These are phyloP conservation scores for Verasper variegatus DNA, from an alignment of 2,113 vertebrate species.

Conservation along the genomic window DNA sequence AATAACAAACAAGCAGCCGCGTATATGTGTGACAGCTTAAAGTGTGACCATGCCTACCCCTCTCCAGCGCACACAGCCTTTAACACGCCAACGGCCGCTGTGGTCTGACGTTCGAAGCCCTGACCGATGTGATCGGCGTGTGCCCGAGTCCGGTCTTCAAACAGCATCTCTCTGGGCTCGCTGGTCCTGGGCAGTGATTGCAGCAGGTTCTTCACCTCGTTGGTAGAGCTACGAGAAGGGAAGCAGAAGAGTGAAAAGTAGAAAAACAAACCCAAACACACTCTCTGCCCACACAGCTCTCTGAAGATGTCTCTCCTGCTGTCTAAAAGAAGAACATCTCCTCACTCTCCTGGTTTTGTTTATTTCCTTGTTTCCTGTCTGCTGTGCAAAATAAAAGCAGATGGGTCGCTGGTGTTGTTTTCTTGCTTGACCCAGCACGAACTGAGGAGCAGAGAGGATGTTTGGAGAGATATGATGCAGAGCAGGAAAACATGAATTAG, in stretches of 20 bases:
- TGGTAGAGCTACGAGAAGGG: slow-evolving; percentile 88
- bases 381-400: background rate
- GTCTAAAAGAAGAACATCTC: slow-evolving; percentile 17
- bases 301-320: background rate
- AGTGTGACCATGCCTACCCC: slow-evolving; percentile 77
- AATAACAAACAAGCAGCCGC: slow-evolving; percentile 11
- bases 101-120: slow-evolving; percentile 95
- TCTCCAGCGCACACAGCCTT: slow-evolving; percentile 90
- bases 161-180: slow-evolving; percentile 96
- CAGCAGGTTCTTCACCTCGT: slow-evolving; percentile 99
- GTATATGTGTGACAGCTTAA: background rate
- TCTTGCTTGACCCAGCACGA: too few relatives aligned
- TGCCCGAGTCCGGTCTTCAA: slow-evolving; percentile 95
- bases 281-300: slow-evolving; percentile 1
- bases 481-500: too few relatives aligned
- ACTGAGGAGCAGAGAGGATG: too few relatives aligned
- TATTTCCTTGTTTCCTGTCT: slow-evolving; percentile 25
- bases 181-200: slow-evolving; percentile 98
- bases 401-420: background rate
- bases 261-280: background rate
- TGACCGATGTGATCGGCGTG: slow-evolving; percentile 98
- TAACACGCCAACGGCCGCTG: slow-evolving; percentile 95
- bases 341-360: slow-evolving; percentile 1
- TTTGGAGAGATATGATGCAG: too few relatives aligned
- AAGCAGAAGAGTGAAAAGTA: background rate